Conservation (phyloP, 2,797 vertebrate genomes). For the Sebastes ruberrimus region DNA sequence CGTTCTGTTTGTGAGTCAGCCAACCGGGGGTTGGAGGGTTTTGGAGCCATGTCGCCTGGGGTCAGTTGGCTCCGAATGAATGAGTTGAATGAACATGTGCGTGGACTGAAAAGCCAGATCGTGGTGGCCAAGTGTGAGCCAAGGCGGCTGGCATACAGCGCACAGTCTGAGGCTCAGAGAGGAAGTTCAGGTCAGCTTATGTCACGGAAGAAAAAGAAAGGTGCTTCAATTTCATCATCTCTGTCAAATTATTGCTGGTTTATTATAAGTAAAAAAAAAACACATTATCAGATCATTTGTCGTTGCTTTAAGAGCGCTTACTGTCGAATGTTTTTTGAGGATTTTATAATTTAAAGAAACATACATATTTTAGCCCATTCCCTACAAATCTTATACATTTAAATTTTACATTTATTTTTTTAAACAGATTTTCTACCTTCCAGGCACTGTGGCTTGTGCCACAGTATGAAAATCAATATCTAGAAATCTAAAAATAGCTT, state of each 20-base stretch:
- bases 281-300: neutral
- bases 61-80: constrained; percentile 41
- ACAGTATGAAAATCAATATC: neutral
- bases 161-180: neutral
- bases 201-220: neutral
- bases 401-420: neutral
- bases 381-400: neutral
- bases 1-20: constrained; percentile 38
- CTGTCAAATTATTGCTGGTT: neutral
- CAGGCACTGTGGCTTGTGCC: neutral
- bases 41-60: constrained; percentile 25
- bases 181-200: constrained; percentile 3
- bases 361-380: neutral
- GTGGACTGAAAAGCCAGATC: constrained; percentile 36
- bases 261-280: neutral
- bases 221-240: neutral
- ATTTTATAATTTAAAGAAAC: neutral
- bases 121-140: constrained; percentile 30
- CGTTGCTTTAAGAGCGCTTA: neutral
- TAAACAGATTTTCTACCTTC: neutral
- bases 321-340: neutral
- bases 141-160: constrained; percentile 5
- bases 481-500: neutral
- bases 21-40: constrained; percentile 21
- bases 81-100: constrained; percentile 32